These are phyloP conservation scores for Prenolepis imparis DNA, from an alignment of 2,888 invertebrate species.

Conservation along the genomic window DNA sequence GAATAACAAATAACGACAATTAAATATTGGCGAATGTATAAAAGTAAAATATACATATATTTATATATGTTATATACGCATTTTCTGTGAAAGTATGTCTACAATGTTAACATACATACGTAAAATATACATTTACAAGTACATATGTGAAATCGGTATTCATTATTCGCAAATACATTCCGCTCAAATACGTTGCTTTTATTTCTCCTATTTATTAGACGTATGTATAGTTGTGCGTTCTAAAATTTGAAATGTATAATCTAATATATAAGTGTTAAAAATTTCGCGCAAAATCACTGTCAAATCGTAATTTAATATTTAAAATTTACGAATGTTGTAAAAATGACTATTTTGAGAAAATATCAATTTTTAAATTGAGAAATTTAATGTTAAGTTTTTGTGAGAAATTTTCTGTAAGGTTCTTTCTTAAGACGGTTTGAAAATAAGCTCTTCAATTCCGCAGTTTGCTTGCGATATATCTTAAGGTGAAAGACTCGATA, in stretches of 20 bases:
- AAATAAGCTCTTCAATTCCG: constrained; percentile 19
- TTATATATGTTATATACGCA: not conserved
- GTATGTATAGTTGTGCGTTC: not conserved
- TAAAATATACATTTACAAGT: constrained; percentile 12
- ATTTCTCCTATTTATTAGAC: not conserved
- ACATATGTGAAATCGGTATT: not conserved
- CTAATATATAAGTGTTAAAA: not conserved
- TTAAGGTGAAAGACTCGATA: not conserved
- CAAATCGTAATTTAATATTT: not conserved
- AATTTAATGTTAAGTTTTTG: not conserved
- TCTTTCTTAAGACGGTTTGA: constrained; percentile 35
- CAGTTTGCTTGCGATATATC: constrained; percentile 23
- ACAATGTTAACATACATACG: not conserved
- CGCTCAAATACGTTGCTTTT: not conserved
- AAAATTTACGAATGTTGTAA: not conserved
- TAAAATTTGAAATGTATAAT: not conserved
- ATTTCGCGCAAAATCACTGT: not conserved
- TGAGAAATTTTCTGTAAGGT: not conserved
- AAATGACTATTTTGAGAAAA: not conserved
- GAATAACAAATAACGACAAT: not conserved
- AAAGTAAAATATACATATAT: not conserved
- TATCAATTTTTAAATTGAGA: not conserved
- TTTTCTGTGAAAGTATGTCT: constrained; percentile 4
- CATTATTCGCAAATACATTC: not conserved
- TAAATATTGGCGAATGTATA: not conserved